Percentiles rank a stretch among this genome's conserved stretches.
Evolutionary conservation across 2,888 invertebrate genomes (phyloP).

Genomic region (Xylota sylvarum): DNA sequence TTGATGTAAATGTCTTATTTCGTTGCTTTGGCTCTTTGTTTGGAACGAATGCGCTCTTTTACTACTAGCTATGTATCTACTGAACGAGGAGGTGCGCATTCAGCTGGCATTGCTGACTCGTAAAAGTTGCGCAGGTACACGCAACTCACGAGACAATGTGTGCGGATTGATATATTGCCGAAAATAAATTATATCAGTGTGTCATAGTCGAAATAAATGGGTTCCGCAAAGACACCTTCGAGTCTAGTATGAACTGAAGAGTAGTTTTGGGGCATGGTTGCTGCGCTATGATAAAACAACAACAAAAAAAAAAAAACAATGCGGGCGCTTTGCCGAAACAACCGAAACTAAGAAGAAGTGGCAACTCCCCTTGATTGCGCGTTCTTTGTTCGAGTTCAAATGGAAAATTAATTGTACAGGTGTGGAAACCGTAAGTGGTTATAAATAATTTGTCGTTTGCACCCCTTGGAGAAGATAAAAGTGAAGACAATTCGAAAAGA

Average conservation of each 20-base stretch:
- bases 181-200: slow-evolving; percentile 75
- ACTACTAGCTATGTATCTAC: slow-evolving; percentile 45
- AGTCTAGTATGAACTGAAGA: slow-evolving; percentile 54
- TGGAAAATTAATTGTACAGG: slow-evolving; percentile 75
- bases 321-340: slow-evolving; percentile 40
- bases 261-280: slow-evolving; percentile 17
- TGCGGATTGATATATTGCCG: slow-evolving; percentile 76
- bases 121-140: slow-evolving; percentile 64
- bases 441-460: slow-evolving; percentile 65
- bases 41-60: slow-evolving; percentile 65
- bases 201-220: slow-evolving; percentile 73
- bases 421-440: slow-evolving; percentile 73
- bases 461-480: slow-evolving; percentile 65
- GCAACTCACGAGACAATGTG: slow-evolving; percentile 56
- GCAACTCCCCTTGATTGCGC: slow-evolving; percentile 64
- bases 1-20: slow-evolving; percentile 76
- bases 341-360: slow-evolving; percentile 54
- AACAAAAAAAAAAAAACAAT: slow-evolving; percentile 55
- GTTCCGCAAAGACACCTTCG: slow-evolving; percentile 73
- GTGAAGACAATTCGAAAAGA: slow-evolving; percentile 60
- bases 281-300: slow-evolving; percentile 29
- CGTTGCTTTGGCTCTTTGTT: slow-evolving; percentile 63
- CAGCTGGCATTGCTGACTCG: slow-evolving; percentile 39
- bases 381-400: slow-evolving; percentile 53
- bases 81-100: slow-evolving; percentile 65